Conservation (phyloP, 2,113 vertebrate genomes). For the Apodemus sylvaticus region DNA sequence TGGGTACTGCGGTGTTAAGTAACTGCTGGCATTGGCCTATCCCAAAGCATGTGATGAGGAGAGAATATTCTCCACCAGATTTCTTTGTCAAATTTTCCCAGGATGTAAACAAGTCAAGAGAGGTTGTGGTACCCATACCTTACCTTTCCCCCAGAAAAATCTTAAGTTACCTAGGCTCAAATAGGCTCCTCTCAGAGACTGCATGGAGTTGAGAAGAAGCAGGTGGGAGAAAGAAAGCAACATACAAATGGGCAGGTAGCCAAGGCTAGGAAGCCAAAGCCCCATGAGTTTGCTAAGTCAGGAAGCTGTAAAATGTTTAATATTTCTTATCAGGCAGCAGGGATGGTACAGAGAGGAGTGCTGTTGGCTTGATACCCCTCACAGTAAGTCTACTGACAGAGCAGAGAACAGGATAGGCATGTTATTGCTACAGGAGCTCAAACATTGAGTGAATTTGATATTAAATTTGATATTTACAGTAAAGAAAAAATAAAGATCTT, state of each 20-base stretch:
- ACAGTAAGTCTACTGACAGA: too few relatives aligned
- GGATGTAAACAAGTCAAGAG: too few relatives aligned
- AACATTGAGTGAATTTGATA: not conserved
- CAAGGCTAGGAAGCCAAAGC: rapidly evolving
- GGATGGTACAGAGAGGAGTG: rapidly evolving
- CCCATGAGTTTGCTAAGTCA: rapidly evolving
- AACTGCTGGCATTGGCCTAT: rapidly evolving
- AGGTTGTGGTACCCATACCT: rapidly evolving
- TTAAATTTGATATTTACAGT: not conserved
- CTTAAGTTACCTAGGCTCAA: not conserved
- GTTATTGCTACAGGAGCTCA: not conserved
- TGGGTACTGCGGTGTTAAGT: too few relatives aligned
- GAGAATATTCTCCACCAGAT: rapidly evolving
- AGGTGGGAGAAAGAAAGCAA: too few relatives aligned
- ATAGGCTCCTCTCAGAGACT: not conserved
- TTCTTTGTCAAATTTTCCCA: not conserved
- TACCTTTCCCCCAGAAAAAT: not conserved
- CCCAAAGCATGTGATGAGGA: not conserved
- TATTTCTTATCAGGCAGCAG: not conserved
- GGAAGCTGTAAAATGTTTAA: not conserved
- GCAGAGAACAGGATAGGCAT: not conserved
- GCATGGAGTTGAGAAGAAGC: too few relatives aligned
- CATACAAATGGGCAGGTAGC: rapidly evolving
- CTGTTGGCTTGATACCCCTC: rapidly evolving
- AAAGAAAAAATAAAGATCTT: not conserved